A percentile compares a stretch with the other conserved stretches of the same genome.
These are phyloP conservation scores for Pristionchus fissidentatus DNA, from an alignment of 2,888 invertebrate genomes.

Conservation along the genomic window DNA sequence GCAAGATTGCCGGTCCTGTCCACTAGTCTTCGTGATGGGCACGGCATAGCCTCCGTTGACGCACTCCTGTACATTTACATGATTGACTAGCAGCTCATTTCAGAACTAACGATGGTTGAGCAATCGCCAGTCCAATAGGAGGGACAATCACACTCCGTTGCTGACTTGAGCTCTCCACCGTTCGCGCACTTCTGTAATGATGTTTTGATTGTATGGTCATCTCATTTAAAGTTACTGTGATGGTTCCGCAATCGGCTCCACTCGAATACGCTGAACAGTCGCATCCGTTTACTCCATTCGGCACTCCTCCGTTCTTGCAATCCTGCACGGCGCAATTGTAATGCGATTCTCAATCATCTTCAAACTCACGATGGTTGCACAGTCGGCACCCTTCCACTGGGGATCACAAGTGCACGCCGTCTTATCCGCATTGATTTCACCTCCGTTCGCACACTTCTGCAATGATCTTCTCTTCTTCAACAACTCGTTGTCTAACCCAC, in stretches of 20 bases:
- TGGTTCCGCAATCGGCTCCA: neutral
- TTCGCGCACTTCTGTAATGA: neutral
- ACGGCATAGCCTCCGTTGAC: conserved; percentile 17
- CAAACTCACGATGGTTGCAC: neutral
- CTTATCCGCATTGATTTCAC: neutral
- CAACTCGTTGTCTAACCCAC: no score
- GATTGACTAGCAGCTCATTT: neutral
- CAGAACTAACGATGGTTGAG: neutral
- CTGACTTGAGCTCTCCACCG: neutral
- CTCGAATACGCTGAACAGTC: neutral
- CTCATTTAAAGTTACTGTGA: neutral
- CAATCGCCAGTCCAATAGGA: neutral
- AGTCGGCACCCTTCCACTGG: neutral
- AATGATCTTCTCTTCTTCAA: no score
- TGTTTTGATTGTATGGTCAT: neutral
- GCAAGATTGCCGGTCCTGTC: neutral
- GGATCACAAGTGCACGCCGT: neutral
- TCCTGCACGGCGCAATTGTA: neutral
- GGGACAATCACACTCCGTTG: neutral
- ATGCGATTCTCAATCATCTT: no score
- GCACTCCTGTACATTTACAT: neutral
- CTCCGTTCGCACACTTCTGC: neutral
- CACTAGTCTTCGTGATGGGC: neutral
- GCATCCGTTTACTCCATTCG: neutral
- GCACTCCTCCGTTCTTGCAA: neutral